Base-by-base conservation (phyloP, 2,113 vertebrate genomes). In the Triplophysa rosa region DNA sequence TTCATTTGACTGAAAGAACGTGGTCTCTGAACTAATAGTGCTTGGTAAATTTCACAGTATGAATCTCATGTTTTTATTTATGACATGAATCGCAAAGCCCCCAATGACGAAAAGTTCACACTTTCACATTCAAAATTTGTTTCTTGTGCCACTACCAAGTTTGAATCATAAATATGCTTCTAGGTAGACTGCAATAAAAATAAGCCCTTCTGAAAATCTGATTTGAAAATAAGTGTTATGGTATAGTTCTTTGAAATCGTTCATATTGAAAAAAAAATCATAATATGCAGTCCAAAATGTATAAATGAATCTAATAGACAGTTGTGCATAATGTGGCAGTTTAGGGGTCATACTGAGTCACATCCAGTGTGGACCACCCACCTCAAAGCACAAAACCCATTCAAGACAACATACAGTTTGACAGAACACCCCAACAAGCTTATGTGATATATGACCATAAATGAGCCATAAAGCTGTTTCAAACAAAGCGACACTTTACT, bases 321-420 rank as follows among this genome's bases (percentile, higher is more conserved):
- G 33, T 71, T 89, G 80, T 73, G 78, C 83, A 85, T 89, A 86
- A 84, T 87, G 84, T 86, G 69, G 52, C 65, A 3, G 66, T 83
- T 75, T 83, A 83, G 69, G 87, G 87, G 79, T 90, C 87, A 88
- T 81, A 80, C 77, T 42, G 84, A 88, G 90, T 91, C 87, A 89
- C 80, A 58, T 87, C 85, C 76, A 59, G 81, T 77, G 56, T 14
- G 23, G 91, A 92, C 92, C 92, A 93, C 92, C 92, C 92, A 82
- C 86, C 72, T 82, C 81, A 66, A 77, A 67, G 80, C 74, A 68
- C 77, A 80, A 83, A 52, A 81, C 29, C 67, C 80, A 85, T 90
- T 84, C 86, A 86, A 73, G 76, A 65, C 81, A 11, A 19, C 74
- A 83, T 26, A 80, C 26, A 71, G 33, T 17, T 59, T 42, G 24